A percentile compares a stretch with the other conserved stretches of the same genome.
phyloP scores from a whole-genome alignment of 2,797 vertebrate genomes.

The Megalops cyprinoides region DNA sequence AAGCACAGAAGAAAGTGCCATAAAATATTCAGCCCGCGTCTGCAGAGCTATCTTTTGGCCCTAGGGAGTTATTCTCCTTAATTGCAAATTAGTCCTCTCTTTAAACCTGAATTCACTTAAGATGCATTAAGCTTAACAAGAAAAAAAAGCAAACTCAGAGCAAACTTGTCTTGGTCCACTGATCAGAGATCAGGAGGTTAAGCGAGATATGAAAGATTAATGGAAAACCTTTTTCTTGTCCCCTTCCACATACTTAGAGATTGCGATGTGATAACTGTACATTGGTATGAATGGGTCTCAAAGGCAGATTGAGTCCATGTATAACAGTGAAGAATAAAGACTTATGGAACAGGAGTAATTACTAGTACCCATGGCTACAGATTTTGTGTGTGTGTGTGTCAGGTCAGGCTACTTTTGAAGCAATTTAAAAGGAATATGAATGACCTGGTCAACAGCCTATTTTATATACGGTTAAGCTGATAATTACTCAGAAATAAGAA shows the following conservation, averaged over 20 bases:
- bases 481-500: too few relatives aligned
- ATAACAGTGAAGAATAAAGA: constrained; percentile 56
- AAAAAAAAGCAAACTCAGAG: constrained; percentile 50
- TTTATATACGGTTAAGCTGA: too few relatives aligned
- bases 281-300: constrained; percentile 75
- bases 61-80: constrained; percentile 64
- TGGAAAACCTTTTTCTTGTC: constrained; percentile 70
- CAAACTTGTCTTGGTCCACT: constrained; percentile 50
- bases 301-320: constrained; percentile 75
- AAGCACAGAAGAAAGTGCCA: constrained; percentile 37
- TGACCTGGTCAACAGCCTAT: too few relatives aligned
- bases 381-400: neutral
- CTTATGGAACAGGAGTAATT: too few relatives aligned
- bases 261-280: constrained; percentile 83
- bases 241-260: constrained; percentile 78
- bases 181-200: constrained; percentile 74
- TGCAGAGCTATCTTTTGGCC: constrained; percentile 53
- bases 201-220: constrained; percentile 82
- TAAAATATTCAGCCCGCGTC: constrained; percentile 59
- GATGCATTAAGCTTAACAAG: constrained; percentile 69
- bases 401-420: too few relatives aligned
- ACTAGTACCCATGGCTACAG: too few relatives aligned
- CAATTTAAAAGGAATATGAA: too few relatives aligned
- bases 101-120: constrained; percentile 61
- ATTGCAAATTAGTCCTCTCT: constrained; percentile 70